A percentile compares a stretch with the other conserved stretches of the same genome.
Evolutionary conservation across 2,888 invertebrate genomes (phyloP).

Genomic region (Sphaeridia pumilis): DNA sequence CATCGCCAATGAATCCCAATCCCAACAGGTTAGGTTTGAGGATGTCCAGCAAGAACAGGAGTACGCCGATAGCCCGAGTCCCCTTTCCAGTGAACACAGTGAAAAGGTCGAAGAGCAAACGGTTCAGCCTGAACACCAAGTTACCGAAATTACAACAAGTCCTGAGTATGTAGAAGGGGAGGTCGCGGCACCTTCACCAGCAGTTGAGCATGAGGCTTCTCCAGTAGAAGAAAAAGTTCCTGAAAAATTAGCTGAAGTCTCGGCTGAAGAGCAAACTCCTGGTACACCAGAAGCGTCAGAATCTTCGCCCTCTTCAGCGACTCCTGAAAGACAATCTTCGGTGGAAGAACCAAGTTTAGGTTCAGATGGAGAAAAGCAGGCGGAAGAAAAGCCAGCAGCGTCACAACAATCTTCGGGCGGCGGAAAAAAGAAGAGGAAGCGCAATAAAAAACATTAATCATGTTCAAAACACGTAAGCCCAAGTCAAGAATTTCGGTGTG

Average conservation of each 20-base stretch:
- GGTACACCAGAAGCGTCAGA: no score
- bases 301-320: background rate
- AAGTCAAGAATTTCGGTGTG: no score
- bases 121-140: background rate
- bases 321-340: conserved; percentile 16
- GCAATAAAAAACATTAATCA: background rate
- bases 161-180: no score
- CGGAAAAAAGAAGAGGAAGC: background rate
- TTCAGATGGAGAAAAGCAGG: background rate
- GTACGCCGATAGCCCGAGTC: background rate
- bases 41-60: conserved; percentile 10
- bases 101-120: background rate
- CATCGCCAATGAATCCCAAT: background rate
- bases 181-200: no score
- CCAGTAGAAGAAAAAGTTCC: background rate
- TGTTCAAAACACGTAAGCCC: no score
- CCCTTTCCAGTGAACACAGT: background rate
- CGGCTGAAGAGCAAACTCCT: no score
- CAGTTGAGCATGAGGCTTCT: background rate
- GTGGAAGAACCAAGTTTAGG: background rate
- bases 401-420: background rate
- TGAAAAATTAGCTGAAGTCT: background rate
- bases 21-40: background rate
- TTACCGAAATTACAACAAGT: no score
- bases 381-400: background rate